These are phyloP conservation scores for Brevimyrus niger DNA, from an alignment of 2,113 vertebrate species.

Conservation along the genomic window DNA sequence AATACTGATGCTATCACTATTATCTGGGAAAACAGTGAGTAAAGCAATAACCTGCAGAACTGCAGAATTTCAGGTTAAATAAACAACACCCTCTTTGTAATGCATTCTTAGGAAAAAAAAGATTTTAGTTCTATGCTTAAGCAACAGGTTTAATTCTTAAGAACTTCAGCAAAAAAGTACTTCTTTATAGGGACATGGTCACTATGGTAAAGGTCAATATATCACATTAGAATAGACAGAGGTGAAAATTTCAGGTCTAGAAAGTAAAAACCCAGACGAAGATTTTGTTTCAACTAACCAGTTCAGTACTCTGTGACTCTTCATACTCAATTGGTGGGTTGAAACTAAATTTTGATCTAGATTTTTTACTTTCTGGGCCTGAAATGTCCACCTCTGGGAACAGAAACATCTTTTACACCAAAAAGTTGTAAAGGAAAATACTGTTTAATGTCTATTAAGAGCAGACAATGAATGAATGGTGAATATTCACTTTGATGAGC, in stretches of 20 bases:
- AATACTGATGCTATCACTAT: neutral
- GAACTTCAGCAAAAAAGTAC: neutral
- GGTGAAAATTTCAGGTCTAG: too few relatives aligned
- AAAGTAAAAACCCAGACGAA: too few relatives aligned
- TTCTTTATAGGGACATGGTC: neutral
- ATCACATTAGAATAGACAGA: neutral
- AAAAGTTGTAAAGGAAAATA: neutral
- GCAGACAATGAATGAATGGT: neutral
- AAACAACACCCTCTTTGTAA: neutral
- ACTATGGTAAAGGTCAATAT: neutral
- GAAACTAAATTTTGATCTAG: too few relatives aligned
- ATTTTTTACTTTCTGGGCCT: too few relatives aligned
- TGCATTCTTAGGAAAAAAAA: neutral
- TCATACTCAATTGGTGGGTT: too few relatives aligned
- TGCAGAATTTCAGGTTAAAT: neutral
- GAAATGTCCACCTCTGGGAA: neutral
- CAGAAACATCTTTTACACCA: neutral
- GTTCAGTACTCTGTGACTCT: too few relatives aligned
- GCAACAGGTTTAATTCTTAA: neutral
- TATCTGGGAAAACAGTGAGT: neutral
- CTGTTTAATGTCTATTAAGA: neutral
- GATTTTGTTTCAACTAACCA: too few relatives aligned
- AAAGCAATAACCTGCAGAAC: neutral
- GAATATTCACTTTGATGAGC: neutral
- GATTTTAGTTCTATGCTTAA: neutral